Evolutionary conservation across 2,888 invertebrate genomes (phyloP), one percentile per base, ranked within the genome.

Genomic region (Lapara coniferarum): DNA sequence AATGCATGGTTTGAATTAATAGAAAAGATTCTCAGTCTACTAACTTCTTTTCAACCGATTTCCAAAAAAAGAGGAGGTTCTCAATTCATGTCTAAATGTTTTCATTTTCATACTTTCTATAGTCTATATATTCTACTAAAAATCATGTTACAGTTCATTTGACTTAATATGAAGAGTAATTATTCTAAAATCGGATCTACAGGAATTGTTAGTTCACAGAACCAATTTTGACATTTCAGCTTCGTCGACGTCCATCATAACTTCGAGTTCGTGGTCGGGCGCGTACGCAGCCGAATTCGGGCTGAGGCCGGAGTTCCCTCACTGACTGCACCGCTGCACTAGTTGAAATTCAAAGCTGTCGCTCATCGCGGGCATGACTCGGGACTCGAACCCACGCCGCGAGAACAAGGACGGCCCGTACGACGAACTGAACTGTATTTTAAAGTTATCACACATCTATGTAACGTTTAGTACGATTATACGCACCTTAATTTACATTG

Each of bases 231-330:
- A 59, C 74, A 66, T 66, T 80, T 68, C 79, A 78, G 81, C 84
- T 5, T 78, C 83, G n/a, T 73, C 82, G 68, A 72, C 84, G 70
- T 77, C 79, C 3, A 72, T 78, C 51, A 72, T 78, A 46, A 74
- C 83, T 16, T 75, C 79, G 63, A 82, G 86, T 73, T 78, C 85
- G 73, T 90, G 90, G 88, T 85, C 86, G 69, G 84, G 84, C 73
- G 84, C 88, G 4, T 90, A 88, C 87, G 85, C 87, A 30, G 82
- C 81, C 8, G 88, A 89, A 78, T 89, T 88, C 81, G 85, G 82
- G 12, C 81, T 89, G 71, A 83, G 89, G 10, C 74, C 83, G 57
- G 88, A 89, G 73, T 89, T 82, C 85, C 77, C 87, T 73, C 90
- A 90, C 84, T 89, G 85, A 87, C 80, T 68, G 49, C 46, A 46